Evolutionary conservation across 2,797 vertebrate species (phyloP).

Genomic region (Leptatherina wallacei): DNA sequence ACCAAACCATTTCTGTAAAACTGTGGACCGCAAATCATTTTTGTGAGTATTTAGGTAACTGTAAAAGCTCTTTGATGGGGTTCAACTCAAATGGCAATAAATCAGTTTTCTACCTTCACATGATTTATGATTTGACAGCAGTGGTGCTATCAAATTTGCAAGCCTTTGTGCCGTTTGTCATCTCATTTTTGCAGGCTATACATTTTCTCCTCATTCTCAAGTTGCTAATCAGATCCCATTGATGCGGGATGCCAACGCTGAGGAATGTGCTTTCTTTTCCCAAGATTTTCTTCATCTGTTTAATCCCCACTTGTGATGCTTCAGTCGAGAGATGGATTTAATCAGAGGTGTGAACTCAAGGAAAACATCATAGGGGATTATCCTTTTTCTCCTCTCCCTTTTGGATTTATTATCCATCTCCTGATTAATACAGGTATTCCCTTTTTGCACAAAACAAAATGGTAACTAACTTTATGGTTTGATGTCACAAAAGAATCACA

Average conservation of each 20-base stretch:
- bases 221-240: neutral
- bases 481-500: constrained; percentile 19
- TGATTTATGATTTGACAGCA: constrained; percentile 6
- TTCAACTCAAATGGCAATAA: neutral
- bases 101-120: neutral
- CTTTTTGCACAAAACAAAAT: neutral
- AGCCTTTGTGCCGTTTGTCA: constrained; percentile 2
- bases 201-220: constrained; percentile 1
- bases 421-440: neutral
- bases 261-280: constrained; percentile 1
- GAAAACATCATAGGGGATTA: neutral
- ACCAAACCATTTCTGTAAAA: neutral
- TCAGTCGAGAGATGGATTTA: neutral
- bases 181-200: constrained; percentile 22
- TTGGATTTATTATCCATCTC: neutral
- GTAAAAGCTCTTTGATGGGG: neutral
- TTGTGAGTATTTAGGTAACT: neutral
- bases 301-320: constrained; percentile 16
- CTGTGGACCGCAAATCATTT: constrained; percentile 1
- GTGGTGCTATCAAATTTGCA: neutral
- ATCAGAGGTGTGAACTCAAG: constrained; percentile 6
- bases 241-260: constrained; percentile 8
- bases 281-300: constrained; percentile 6
- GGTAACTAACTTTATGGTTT: constrained; percentile 7
- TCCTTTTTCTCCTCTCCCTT: neutral